Percentiles rank a stretch among this genome's conserved stretches.
Evolutionary conservation across 2,888 invertebrate genomes (phyloP).

Genomic region (Drosophila leonis): DNA sequence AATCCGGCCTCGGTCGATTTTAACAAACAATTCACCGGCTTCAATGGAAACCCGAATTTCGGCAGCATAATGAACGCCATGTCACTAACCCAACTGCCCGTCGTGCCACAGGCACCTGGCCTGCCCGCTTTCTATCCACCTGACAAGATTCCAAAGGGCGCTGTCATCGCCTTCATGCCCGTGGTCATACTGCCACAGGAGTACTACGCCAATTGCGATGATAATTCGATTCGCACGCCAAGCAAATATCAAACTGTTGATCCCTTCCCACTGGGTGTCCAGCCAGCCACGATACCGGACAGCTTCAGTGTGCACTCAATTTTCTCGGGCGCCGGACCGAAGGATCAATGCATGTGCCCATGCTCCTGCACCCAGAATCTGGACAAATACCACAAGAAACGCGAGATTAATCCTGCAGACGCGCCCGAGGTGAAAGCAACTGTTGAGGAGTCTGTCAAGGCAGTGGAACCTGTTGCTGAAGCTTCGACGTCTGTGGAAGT

Average conservation of each 20-base stretch:
- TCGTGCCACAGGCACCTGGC: slow-evolving; percentile 83
- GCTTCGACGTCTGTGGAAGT: slow-evolving; percentile 20
- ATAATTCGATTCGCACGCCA: slow-evolving; percentile 59
- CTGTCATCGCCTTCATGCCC: slow-evolving; percentile 89
- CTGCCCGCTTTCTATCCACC: slow-evolving; percentile 83
- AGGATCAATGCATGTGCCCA: slow-evolving; percentile 84
- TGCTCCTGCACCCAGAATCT: slow-evolving; percentile 84
- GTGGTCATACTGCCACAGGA: slow-evolving; percentile 90
- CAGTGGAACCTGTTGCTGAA: slow-evolving; percentile 24
- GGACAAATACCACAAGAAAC: slow-evolving; percentile 78
- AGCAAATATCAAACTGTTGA: slow-evolving; percentile 69
- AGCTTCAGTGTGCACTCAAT: slow-evolving; percentile 76
- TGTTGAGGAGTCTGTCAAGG: slow-evolving; percentile 30
- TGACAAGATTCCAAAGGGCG: slow-evolving; percentile 86
- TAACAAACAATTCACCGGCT: slow-evolving; percentile 77
- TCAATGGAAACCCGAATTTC: slow-evolving; percentile 77
- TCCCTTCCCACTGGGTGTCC: slow-evolving; percentile 81
- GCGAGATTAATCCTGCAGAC: slow-evolving; percentile 58
- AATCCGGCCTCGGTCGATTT: slow-evolving; percentile 72
- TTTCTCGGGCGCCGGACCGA: slow-evolving; percentile 72
- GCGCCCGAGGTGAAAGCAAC: slow-evolving; percentile 17
- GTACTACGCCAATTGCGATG: slow-evolving; percentile 85
- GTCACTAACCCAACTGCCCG: slow-evolving; percentile 83
- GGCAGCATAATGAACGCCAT: slow-evolving; percentile 83
- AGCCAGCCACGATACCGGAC: slow-evolving; percentile 79